Base-by-base conservation (phyloP, 2,113 vertebrate genomes). In the Takifugu flavidus region DNA sequence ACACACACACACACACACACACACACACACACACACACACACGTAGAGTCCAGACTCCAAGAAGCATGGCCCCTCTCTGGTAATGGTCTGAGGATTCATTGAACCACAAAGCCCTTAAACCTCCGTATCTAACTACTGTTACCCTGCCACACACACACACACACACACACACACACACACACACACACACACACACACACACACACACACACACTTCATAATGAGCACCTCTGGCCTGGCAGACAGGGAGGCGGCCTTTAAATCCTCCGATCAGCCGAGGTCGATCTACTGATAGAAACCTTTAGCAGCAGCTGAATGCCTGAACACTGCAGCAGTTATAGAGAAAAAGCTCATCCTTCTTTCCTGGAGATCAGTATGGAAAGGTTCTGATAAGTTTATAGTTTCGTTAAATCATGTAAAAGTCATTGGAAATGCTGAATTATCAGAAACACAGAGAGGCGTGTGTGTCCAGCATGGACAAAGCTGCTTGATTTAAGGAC, bases 71-170 rank as follows among this genome's bases (percentile, higher is more conserved):
- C 74, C 53, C 62, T 66, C 55, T 77, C 63, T 68, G 15, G 62
- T 72, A 73, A 77, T 72, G 70, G 71, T 58, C 70, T 77, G 67
- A 83, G 59, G 66, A 62, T 60, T 70, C 69, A 5, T 13, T 87
- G 86, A 89, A 84, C 85, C 86, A 66, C 59, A 57, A 79, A 73
- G 78, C 63, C 77, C 83, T 59, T 53, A 34, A 75, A 67, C 14
- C 78, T 72, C 62, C 11, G 25, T 72, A 66, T 74, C 67, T 28
- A 53, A 71, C 72, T 57, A 69, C 56, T 15, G 51, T 67, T 62
- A 65, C 53, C 62, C 62, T 50, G 25, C 42, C 53, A 61, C 39
- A 64, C 55, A 20, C 20, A 20, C 20, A 15, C 59, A 6, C 59
- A 26, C 52, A 47, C 51, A 49, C 67, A 50, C 43, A 67, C 52